Conservation (phyloP, 2,888 invertebrate genomes). For the Coenonympha arcania region DNA sequence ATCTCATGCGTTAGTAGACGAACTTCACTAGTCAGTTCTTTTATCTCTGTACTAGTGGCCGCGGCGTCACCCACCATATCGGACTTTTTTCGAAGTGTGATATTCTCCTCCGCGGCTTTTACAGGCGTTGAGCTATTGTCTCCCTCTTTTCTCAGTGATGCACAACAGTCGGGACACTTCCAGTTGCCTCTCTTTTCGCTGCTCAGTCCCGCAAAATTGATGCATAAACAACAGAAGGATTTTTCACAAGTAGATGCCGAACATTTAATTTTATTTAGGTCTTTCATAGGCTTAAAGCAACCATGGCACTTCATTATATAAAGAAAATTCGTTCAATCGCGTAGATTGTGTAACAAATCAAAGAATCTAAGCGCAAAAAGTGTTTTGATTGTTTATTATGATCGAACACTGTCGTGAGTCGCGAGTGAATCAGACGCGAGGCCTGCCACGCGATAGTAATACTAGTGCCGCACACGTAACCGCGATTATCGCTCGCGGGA, state of each 20-base stretch:
- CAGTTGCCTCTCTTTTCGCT: background rate
- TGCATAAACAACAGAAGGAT: constrained; percentile 7
- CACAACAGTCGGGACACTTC: constrained; percentile 14
- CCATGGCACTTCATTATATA: background rate
- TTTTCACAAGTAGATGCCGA: constrained; percentile 1
- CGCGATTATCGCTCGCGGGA: background rate
- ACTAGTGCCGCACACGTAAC: background rate
- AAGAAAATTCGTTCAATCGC: background rate
- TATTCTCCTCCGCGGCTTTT: background rate
- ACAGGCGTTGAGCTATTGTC: constrained; percentile 8
- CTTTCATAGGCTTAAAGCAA: background rate
- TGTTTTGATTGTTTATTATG: background rate
- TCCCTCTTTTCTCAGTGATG: constrained; percentile 5
- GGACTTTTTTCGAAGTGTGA: constrained; percentile 3
- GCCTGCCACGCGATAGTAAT: background rate
- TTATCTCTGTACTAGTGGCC: background rate
- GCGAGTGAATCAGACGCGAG: background rate
- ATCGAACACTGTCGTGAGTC: no score
- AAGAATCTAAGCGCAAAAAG: background rate
- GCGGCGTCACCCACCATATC: background rate
- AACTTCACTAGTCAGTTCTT: background rate
- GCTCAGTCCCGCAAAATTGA: background rate
- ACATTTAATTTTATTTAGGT: constrained; percentile 3
- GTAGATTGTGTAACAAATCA: background rate
- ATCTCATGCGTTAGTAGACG: background rate